Evolutionary conservation across 23 tunicate genomes (phyloP).

Genomic region (Corella eumyota): DNA sequence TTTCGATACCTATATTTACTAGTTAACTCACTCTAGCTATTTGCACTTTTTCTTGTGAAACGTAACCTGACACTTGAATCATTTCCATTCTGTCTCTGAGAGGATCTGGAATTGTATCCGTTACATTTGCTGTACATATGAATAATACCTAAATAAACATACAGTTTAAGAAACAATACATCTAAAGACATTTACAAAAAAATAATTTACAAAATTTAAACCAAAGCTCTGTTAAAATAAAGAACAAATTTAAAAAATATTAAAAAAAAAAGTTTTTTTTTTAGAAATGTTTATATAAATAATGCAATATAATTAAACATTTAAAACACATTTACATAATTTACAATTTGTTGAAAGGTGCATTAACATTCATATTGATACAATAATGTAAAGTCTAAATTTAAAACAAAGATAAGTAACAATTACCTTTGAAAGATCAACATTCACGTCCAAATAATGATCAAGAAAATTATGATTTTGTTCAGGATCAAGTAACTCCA

Average conservation of each 20-base stretch:
- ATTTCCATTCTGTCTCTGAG: conserved; percentile 93
- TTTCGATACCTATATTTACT: too few species aligned
- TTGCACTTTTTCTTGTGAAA: conserved; percentile 78
- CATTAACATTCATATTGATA: too few species aligned
- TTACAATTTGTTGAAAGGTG: too few species aligned
- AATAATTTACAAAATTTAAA: neutral
- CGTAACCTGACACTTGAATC: conserved; percentile 98
- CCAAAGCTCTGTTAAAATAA: neutral
- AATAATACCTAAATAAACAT: conserved; percentile 53
- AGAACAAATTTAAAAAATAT: neutral
- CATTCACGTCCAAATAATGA: conserved; percentile 91
- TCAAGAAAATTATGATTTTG: conserved; percentile 90
- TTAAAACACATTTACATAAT: too few species aligned
- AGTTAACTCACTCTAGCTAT: conserved; percentile 74
- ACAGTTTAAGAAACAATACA: neutral
- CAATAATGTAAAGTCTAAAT: too few species aligned
- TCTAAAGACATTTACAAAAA: neutral
- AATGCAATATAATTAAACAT: too few species aligned
- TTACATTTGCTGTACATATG: conserved; percentile 90
- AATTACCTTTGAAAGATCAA: conserved; percentile 94
- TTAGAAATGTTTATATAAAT: neutral
- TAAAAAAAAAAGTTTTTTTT: too few species aligned
- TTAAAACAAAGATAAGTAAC: too few species aligned
- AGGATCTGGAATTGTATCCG: conserved; percentile 90
- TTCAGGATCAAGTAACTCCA: conserved; percentile 95